Percentiles rank a stretch among this genome's conserved stretches.
These are phyloP conservation scores for Nephrotoma guestfalica DNA, from an alignment of 2,888 invertebrate species.

Conservation along the genomic window DNA sequence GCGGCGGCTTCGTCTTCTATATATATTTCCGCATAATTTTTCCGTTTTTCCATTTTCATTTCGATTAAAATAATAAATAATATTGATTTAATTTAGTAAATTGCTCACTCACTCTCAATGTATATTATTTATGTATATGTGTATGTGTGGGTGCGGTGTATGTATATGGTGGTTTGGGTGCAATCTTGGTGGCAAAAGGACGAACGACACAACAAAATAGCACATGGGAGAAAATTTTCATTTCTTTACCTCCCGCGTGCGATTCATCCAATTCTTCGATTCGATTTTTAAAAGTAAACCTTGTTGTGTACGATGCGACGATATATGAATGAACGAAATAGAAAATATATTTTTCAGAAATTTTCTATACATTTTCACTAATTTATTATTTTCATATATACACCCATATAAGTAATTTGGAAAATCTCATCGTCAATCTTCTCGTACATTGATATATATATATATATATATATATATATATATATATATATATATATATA, in stretches of 20 bases:
- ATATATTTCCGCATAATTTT: neutral
- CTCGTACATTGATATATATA: neutral
- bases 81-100: constrained; percentile 4
- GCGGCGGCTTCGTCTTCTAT: neutral
- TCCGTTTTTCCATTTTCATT: neutral
- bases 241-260: neutral
- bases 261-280: neutral
- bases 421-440: neutral
- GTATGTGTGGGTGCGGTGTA: neutral
- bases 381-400: neutral
- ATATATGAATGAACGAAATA: neutral
- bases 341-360: neutral
- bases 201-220: neutral
- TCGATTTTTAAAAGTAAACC: neutral
- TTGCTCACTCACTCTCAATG: neutral
- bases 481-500: no score
- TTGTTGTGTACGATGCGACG: neutral
- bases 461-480: no score
- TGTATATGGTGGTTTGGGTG: neutral
- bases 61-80: constrained; percentile 4
- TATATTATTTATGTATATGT: neutral
- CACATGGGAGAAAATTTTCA: neutral
- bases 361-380: neutral
- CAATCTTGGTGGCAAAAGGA: neutral
- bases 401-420: neutral